Evolutionary conservation across 2,888 invertebrate genomes (phyloP).

Genomic region (Drosophila meridionalis): DNA sequence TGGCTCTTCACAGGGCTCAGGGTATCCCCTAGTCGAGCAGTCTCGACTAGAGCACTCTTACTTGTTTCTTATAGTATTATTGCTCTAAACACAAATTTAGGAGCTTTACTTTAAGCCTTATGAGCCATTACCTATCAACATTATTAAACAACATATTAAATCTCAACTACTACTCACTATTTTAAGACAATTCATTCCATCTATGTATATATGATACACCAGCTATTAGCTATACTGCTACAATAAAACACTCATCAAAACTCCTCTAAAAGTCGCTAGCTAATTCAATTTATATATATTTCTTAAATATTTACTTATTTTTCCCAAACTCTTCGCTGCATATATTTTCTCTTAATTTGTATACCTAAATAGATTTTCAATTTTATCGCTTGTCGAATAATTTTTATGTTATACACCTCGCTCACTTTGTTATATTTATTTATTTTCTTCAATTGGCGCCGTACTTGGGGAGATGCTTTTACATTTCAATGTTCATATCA

Average conservation of each 20-base stretch:
- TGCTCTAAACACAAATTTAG: no score
- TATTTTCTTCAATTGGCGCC: background rate
- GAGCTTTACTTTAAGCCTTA: no score
- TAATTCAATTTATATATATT: background rate
- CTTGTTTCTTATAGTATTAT: no score
- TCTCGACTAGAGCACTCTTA: no score
- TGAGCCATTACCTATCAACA: no score
- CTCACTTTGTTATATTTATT: slow-evolving; percentile 13
- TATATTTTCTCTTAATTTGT: background rate
- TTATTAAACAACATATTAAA: no score
- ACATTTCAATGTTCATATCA: slow-evolving; percentile 16
- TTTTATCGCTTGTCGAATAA: background rate
- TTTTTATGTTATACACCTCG: slow-evolving; percentile 6
- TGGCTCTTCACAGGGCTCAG: no score
- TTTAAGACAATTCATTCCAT: no score
- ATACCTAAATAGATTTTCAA: background rate
- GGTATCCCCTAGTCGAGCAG: no score
- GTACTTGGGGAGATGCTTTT: slow-evolving; percentile 3
- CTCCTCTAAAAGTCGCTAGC: background rate
- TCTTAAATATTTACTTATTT: background rate
- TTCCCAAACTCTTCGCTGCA: background rate
- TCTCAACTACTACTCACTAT: no score
- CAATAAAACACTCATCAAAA: background rate
- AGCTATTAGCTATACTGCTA: no score
- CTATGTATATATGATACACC: background rate